Base-by-base conservation (phyloP, 2,797 vertebrate genomes). In the Chrosomus eos region DNA sequence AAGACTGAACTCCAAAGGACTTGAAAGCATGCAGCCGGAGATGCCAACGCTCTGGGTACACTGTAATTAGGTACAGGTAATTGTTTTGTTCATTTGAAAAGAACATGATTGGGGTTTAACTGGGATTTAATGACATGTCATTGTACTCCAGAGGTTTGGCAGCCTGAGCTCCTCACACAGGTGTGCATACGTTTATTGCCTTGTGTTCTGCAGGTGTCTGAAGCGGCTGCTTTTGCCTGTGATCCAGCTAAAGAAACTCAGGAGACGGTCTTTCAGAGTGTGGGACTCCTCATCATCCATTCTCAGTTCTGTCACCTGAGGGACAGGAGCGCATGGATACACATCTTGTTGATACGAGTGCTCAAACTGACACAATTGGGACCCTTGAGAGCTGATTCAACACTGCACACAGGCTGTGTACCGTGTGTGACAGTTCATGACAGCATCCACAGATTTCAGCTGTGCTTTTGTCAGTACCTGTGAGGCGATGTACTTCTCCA, bases 401-500 rank as follows among this genome's bases (percentile, higher is more conserved):
- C 36, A 43, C 51, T 31, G 33, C 67, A 72, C 51, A 60, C 51
- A 21, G 43, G 13, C 8, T 36, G 40, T 77, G 53, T 40, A 26
- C 75, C 6, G 1, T 21, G 38, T 45, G 13, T 66, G n/a, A n/a
- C 18, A 51, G 77, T 51, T 64, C 28, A 38, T 73, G 80, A 82
- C 26, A 82, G 70, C 40, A 21, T 48, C 26, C 21, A 31, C 19
- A 64, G 43, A 19, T 53, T 11, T 80, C 28, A 23, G 43, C 11
- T 40, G 28, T 28, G 43, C 11, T 43, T 67, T 55, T 76, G 51
- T 58, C 6, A 89, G 82, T 89, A 95, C 95, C 95, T 93, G 90
- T 26, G 95, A 91, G 83, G 94, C 94, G 40, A 95, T 97, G 96
- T 99, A 97, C 93, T 99, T 99, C 96, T 98, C 97, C 96, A 99